phyloP scores from a whole-genome alignment of 2,888 invertebrate genomes.

The Uloborus plumipes region DNA sequence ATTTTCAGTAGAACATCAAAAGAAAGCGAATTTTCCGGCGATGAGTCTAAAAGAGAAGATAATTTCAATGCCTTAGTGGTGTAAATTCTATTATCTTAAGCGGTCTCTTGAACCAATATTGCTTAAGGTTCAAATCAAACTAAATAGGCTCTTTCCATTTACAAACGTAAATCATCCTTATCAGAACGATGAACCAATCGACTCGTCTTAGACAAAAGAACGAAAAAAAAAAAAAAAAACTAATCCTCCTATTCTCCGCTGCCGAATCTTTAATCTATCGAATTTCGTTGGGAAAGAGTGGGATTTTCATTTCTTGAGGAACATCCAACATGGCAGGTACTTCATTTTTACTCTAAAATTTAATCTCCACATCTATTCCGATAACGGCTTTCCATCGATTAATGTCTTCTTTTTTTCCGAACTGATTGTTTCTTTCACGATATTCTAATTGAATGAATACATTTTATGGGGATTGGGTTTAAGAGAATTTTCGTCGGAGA shows the following conservation, averaged over 20 bases:
- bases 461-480: slow-evolving; percentile 11
- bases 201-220: background rate
- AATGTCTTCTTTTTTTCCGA: background rate
- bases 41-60: too few relatives aligned
- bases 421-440: background rate
- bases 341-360: slow-evolving; percentile 10
- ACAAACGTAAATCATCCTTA: slow-evolving; percentile 13
- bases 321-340: slow-evolving; percentile 2
- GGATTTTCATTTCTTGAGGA: slow-evolving; percentile 8
- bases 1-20: too few relatives aligned
- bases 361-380: slow-evolving; percentile 14
- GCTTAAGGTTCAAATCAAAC: background rate
- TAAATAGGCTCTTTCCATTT: slow-evolving; percentile 10
- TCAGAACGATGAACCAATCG: slow-evolving; percentile 6
- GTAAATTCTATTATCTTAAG: too few relatives aligned
- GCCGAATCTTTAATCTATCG: slow-evolving; percentile 7
- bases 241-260: background rate
- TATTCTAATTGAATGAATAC: slow-evolving; percentile 17
- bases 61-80: too few relatives aligned
- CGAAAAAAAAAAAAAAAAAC: background rate
- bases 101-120: too few relatives aligned
- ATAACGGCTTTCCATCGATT: slow-evolving; percentile 14
- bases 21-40: too few relatives aligned
- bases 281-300: slow-evolving; percentile 1
- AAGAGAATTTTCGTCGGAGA: background rate